These are phyloP conservation scores for Platalea minor DNA, from an alignment of 2,797 vertebrate genomes.

Conservation along the genomic window DNA sequence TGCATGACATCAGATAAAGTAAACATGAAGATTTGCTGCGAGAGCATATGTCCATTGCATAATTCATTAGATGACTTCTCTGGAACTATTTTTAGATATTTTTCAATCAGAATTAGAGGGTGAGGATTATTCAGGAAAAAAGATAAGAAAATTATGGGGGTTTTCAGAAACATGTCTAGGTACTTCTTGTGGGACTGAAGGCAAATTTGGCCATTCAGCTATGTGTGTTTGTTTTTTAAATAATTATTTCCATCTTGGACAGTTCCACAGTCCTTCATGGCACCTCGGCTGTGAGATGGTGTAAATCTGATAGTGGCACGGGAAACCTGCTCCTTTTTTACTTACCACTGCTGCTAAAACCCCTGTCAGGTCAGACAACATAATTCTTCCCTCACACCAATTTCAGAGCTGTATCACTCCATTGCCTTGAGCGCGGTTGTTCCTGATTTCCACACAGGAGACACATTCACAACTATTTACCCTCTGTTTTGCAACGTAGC, in stretches of 20 bases:
- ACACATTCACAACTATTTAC: background rate
- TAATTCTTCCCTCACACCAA: background rate
- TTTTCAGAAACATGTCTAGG: background rate
- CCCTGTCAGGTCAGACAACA: background rate
- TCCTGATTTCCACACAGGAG: background rate
- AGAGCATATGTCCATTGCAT: constrained; percentile 23
- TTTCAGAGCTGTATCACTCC: background rate
- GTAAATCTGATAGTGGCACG: background rate
- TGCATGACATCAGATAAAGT: constrained; percentile 13
- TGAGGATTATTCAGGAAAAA: background rate
- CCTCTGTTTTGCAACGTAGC: background rate
- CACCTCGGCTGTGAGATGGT: background rate
- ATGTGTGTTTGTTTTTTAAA: background rate
- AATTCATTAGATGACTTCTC: constrained; percentile 11
- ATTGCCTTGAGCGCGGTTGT: background rate
- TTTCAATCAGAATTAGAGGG: background rate
- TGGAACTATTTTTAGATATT: background rate
- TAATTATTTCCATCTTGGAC: background rate
- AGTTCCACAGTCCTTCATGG: background rate
- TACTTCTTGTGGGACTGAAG: background rate
- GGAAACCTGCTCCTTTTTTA: background rate
- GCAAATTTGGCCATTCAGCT: background rate
- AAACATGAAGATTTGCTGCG: background rate
- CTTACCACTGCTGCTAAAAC: background rate
- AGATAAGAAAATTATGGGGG: background rate